A percentile compares a stretch with the other conserved stretches of the same genome.
These are phyloP conservation scores for Orius insidiosus DNA, from an alignment of 1,140 invertebrate species.

Conservation along the genomic window DNA sequence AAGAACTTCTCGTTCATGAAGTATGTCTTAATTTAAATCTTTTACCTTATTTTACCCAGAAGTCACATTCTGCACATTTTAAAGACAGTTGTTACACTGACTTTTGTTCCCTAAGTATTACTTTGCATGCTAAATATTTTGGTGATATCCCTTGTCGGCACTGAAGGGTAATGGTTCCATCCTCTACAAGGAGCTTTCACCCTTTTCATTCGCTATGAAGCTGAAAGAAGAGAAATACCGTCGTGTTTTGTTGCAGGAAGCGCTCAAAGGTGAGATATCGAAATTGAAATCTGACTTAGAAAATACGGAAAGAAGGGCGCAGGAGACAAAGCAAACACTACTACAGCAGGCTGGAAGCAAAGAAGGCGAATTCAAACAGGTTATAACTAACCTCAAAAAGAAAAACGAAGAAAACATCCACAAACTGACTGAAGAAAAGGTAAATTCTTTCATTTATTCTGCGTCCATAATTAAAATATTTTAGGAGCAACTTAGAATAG, in stretches of 20 bases:
- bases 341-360: slow-evolving; percentile 50
- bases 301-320: slow-evolving; percentile 47
- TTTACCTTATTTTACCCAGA: too few species aligned
- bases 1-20: slow-evolving; percentile 54
- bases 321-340: slow-evolving; percentile 52
- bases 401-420: slow-evolving; percentile 51
- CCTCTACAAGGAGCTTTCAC: neutral
- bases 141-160: too few species aligned
- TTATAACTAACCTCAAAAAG: slow-evolving; percentile 48
- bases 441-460: slow-evolving; percentile 20
- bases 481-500: slow-evolving; percentile 45
- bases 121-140: too few species aligned
- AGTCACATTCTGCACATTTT: too few species aligned
- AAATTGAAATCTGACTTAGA: slow-evolving; percentile 58
- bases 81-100: too few species aligned
- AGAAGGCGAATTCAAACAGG: slow-evolving; percentile 58
- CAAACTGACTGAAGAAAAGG: slow-evolving; percentile 62
- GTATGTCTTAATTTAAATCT: slow-evolving; percentile 15
- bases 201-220: neutral
- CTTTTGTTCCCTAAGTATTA: too few species aligned
- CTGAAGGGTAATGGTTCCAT: neutral
- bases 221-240: slow-evolving; percentile 1
- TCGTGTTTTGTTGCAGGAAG: slow-evolving; percentile 30
- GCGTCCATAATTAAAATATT: neutral
- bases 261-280: slow-evolving; percentile 43